Evolutionary conservation across 2,113 vertebrate genomes (phyloP).

Genomic region (Vicugna pacos): DNA sequence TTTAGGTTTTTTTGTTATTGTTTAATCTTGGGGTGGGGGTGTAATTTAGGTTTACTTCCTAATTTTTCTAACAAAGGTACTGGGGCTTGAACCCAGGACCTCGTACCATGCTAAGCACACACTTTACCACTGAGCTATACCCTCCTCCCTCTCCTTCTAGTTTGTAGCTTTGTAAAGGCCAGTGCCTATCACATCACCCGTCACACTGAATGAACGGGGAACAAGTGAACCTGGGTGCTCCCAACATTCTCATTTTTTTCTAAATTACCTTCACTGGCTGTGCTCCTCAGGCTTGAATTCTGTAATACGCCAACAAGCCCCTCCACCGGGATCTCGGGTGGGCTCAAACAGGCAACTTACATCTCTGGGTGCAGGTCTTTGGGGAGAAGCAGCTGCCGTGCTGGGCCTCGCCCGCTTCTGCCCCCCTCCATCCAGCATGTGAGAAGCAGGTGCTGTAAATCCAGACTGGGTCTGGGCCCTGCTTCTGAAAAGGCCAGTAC

Average conservation of each 20-base stretch:
- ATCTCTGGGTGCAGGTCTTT: background rate
- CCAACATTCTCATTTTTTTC: conserved; percentile 15
- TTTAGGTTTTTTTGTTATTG: too few relatives aligned
- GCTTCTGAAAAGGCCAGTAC: background rate
- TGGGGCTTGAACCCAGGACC: too few relatives aligned
- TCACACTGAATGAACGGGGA: background rate
- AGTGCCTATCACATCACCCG: background rate
- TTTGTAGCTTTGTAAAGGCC: background rate
- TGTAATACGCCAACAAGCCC: background rate
- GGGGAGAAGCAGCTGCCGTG: background rate
- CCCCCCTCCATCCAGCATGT: background rate
- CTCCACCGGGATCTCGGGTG: background rate
- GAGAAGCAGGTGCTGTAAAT: background rate
- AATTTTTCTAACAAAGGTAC: too few relatives aligned
- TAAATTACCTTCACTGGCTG: background rate
- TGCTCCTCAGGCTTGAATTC: background rate
- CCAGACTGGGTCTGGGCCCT: background rate
- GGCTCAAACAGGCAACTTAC: background rate
- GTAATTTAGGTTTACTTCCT: too few relatives aligned
- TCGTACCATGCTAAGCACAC: too few relatives aligned
- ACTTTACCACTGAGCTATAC: too few relatives aligned
- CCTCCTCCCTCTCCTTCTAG: background rate
- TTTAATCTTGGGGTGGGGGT: too few relatives aligned
- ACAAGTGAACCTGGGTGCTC: background rate
- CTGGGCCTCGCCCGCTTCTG: background rate